Base-by-base conservation (phyloP, 1,140 invertebrate genomes). In the Neomicropteryx cornuta region DNA sequence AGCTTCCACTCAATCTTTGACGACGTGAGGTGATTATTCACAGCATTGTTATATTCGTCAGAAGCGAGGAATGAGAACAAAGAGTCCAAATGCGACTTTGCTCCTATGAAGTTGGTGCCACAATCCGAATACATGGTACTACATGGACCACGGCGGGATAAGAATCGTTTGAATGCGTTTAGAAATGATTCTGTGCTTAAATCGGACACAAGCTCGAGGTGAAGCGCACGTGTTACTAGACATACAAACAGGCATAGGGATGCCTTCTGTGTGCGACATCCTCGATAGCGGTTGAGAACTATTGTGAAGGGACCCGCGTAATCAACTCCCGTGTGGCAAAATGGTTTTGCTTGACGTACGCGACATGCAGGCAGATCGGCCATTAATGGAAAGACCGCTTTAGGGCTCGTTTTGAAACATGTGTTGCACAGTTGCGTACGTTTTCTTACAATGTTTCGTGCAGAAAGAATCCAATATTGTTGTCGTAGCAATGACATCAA, bases 221-320 rank as follows among this genome's bases (percentile, higher is more conserved):
- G 61, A 5, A 58, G 40, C 11, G 56, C 59, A 28, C 48, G 50
- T 8, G 59, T 58, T 3, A 48, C 38, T 18, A 58, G 48, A 44
- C 61, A 66, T 6, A 58, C 42, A 43, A 62, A 62, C 8, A 65
- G 5, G 31, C 45, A 48, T 8, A 59, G 18, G 32, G 58, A 63
- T 3, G 43, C 52, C 40, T 67, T 67, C 13, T 46, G 36, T 22
- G 44, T 41, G 6, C 35, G 42, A 6, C 44, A 37, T n/a, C 47
- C 48, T 11, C 52, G 44, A 18, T 32, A 23, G 13, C 45, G 33
- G 6, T 28, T 30, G 16, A 42, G 38, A 18, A 45, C 53, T 3
- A 57, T 39, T 11, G 22, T 23, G 33, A 63, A 50, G 0, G 58
- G 58, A 5, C 60, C 63, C 2, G 51, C 54, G 36, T 50, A 63